Conservation (phyloP, 64 coral and sea anemone genomes). For the Catalaphyllia jardinei region DNA sequence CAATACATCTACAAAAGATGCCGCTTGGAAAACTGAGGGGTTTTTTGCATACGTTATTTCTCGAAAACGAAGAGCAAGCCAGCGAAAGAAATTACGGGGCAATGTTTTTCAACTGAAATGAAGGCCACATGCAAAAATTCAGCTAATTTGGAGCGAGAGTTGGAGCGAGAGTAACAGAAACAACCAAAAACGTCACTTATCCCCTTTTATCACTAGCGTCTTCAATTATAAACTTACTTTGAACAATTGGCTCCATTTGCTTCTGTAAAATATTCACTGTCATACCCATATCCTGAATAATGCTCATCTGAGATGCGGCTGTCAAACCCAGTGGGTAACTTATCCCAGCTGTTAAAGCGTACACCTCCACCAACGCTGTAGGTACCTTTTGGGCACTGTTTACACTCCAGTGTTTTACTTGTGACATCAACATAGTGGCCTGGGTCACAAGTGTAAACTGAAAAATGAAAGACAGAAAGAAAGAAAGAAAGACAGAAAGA, state of each 20-base stretch:
- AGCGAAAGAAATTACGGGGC: too few relatives aligned
- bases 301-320: constrained; percentile 44
- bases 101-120: too few relatives aligned
- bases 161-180: too few relatives aligned
- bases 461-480: not conserved
- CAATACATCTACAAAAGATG: too few relatives aligned
- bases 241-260: constrained; percentile 67
- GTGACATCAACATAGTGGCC: constrained; percentile 79
- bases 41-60: too few relatives aligned
- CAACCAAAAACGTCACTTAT: too few relatives aligned
- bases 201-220: too few relatives aligned
- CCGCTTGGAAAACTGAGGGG: too few relatives aligned
- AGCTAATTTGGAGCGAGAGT: too few relatives aligned
- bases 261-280: constrained; percentile 58
- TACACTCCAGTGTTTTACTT: constrained; percentile 83
- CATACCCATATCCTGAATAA: constrained; percentile 67
- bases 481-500: not conserved
- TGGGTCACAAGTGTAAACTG: constrained; percentile 80
- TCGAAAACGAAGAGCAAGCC: too few relatives aligned
- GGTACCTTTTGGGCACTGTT: constrained; percentile 62
- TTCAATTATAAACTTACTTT: constrained; percentile 44
- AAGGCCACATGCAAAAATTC: too few relatives aligned
- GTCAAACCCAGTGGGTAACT: constrained; percentile 85
- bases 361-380: constrained; percentile 94
- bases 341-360: constrained; percentile 71